These are phyloP conservation scores for Gymnopithys bicolor DNA, from an alignment of 2,797 vertebrate species.

Conservation along the genomic window DNA sequence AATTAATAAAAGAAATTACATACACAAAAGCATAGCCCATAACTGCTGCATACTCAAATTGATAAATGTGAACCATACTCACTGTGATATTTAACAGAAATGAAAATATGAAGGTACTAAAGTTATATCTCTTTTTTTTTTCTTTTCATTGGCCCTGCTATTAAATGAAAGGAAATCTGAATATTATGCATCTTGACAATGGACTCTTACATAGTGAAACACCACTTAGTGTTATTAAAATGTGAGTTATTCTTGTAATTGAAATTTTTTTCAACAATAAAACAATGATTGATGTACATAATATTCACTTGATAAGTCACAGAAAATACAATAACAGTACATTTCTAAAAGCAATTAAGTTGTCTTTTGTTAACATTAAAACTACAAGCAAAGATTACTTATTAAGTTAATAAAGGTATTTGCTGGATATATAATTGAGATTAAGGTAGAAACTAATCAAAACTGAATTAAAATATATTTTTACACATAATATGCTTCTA, in stretches of 20 bases:
- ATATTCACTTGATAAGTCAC: constrained; percentile 10
- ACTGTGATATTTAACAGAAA: constrained; percentile 60
- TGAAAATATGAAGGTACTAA: constrained; percentile 46
- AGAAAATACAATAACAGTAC: constrained; percentile 25
- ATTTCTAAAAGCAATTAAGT: constrained; percentile 22
- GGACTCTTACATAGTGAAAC: constrained; percentile 30
- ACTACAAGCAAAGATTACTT: not conserved
- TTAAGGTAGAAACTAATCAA: constrained; percentile 2
- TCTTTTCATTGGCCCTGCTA: constrained; percentile 15
- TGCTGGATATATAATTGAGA: constrained; percentile 1
- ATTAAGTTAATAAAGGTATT: constrained; percentile 8
- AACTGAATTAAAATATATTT: not conserved
- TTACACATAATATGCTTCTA: not conserved
- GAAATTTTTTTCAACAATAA: not conserved
- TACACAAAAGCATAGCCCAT: constrained; percentile 12
- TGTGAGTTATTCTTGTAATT: constrained; percentile 42
- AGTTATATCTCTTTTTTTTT: constrained; percentile 1
- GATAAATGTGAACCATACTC: constrained; percentile 33
- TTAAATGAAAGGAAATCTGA: constrained; percentile 59
- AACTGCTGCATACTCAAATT: constrained; percentile 31
- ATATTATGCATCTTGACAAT: constrained; percentile 42
- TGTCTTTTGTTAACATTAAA: not conserved
- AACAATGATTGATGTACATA: constrained; percentile 30
- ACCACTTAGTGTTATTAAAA: constrained; percentile 57
- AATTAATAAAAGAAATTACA: constrained; percentile 58